These are phyloP conservation scores for Caradrina clavipalpis DNA, from an alignment of 2,888 invertebrate genomes.

Conservation along the genomic window DNA sequence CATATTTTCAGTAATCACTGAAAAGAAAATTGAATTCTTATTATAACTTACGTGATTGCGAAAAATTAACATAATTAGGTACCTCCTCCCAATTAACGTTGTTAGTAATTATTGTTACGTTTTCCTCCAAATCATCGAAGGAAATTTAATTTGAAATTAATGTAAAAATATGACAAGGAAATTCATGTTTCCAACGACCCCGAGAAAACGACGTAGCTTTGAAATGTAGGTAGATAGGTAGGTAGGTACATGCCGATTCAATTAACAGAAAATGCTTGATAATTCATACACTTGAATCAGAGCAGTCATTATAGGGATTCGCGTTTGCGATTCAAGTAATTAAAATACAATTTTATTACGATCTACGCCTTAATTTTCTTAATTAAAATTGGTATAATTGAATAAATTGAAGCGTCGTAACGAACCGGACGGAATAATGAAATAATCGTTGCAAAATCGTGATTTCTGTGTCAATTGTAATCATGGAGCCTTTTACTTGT, in stretches of 20 bases:
- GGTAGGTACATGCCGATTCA: slow-evolving; percentile 44
- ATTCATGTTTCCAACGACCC: slow-evolving; percentile 1
- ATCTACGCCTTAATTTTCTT: slow-evolving; percentile 70
- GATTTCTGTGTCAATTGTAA: slow-evolving; percentile 59
- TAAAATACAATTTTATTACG: slow-evolving; percentile 69
- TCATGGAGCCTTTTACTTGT: slow-evolving; percentile 48
- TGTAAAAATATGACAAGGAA: slow-evolving; percentile 11
- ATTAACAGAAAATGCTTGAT: slow-evolving; percentile 60
- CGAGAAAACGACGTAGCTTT: background rate
- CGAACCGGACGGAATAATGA: slow-evolving; percentile 62
- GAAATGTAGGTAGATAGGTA: slow-evolving; percentile 6
- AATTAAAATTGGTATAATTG: slow-evolving; percentile 72
- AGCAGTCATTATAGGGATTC: slow-evolving; percentile 58
- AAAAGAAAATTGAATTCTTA: no score
- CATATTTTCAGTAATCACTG: no score
- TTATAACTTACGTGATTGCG: no score
- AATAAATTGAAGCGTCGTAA: slow-evolving; percentile 66
- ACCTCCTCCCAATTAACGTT: background rate
- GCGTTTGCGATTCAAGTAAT: slow-evolving; percentile 58
- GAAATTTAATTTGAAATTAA: slow-evolving; percentile 20
- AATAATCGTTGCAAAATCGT: slow-evolving; percentile 58
- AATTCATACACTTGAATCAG: slow-evolving; percentile 57
- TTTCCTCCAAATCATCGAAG: background rate
- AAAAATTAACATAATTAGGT: background rate
- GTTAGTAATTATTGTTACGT: slow-evolving; percentile 6